Evolutionary conservation across 2,888 invertebrate genomes (phyloP), one percentile per base, ranked within the genome.

Genomic region (Eledone cirrhosa): DNA sequence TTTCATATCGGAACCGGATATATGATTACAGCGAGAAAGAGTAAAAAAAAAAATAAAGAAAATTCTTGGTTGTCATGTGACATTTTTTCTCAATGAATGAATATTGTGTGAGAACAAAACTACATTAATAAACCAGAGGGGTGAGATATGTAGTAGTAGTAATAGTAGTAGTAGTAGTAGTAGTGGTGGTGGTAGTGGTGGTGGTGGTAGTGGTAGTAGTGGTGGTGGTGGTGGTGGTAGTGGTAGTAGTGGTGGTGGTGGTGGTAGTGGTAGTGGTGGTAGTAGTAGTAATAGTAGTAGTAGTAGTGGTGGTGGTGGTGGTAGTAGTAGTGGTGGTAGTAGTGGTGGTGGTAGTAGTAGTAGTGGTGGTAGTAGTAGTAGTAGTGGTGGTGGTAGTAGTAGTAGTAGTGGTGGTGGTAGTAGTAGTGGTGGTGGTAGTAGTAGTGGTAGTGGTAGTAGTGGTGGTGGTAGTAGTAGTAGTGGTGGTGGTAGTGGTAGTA

Each of bases 141-240:
- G n/a, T n/a, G n/a, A n/a, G n/a, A n/a, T n/a, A n/a, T n/a, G n/a
- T n/a, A n/a, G n/a, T 63, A 29, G 77, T 77, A 63, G 77, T 63
- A 77, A 65, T 63, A 63, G 77, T 77, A 63, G 77, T 63, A 63
- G 77, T 77, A 63, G 77, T 14, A 63, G 77, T 59, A 63, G 77
- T 11, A 63, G 65, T 63, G 33, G 77, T 22, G 33, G 77, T 48
- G 33, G 48, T 77, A 48, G 77, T 29, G 77, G 22, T 29, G 77
- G 24, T 14, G 77, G 22, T 29, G 77, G 14, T 7, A 33, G 27
- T 29, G 48, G 31, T 11, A 3, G n/a, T n/a, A 5, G 27, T 48
- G 63, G 48, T n/a, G 31, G 48, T n/a, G n/a, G n/a, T n/a, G n/a
- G n/a, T n/a, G n/a, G n/a, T n/a, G n/a, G n/a, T 31, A 33, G 74